Base-by-base conservation (phyloP, 2,888 invertebrate genomes). In the Ormia ochracea region DNA sequence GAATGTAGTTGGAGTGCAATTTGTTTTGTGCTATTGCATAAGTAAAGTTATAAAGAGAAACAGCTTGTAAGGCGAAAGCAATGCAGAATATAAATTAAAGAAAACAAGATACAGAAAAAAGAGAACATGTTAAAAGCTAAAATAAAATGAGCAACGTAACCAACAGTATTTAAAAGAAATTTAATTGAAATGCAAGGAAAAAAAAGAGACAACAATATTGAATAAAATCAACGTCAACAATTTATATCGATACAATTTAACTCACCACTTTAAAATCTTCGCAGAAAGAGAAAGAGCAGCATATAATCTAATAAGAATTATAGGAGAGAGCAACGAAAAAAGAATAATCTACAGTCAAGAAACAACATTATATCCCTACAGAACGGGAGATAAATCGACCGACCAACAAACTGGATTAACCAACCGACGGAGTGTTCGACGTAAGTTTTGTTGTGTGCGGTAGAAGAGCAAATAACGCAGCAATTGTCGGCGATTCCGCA, bases 401-500 rank as follows among this genome's bases (percentile, higher is more conserved):
- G 63, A 54, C 36, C 17, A 41, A 45, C 45, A 36, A 56, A 41
- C 43, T 43, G 48, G 45, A 43, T 21, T 23, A 23, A 56, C n/a
- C 43, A 74, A 68, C 41, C 74, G 59, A 72, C 56, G 59, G 54
- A 63, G 54, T 45, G 58, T 59, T 17, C 45, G 69, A 58, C 41
- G 59, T 72, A 56, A 59, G 52, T 56, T 72, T 59, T 66, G 78
- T 59, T 81, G 72, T 63, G 52, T 65, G 74, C 72, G 63, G 58
- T 76, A 68, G 66, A 78, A 79, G 76, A 81, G 81, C 78, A 70
- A 82, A 77, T 72, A 79, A 54, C 77, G 70, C 73, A 75, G 72
- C 75, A 63, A 66, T 73, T 66, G 78, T 83, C 70, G 84, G 85
- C 86, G 87, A 87, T 86, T 87, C 88, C 87, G 85, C 87, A 88